Conservation (phyloP, 2,113 vertebrate genomes). For the Poecile atricapillus region DNA sequence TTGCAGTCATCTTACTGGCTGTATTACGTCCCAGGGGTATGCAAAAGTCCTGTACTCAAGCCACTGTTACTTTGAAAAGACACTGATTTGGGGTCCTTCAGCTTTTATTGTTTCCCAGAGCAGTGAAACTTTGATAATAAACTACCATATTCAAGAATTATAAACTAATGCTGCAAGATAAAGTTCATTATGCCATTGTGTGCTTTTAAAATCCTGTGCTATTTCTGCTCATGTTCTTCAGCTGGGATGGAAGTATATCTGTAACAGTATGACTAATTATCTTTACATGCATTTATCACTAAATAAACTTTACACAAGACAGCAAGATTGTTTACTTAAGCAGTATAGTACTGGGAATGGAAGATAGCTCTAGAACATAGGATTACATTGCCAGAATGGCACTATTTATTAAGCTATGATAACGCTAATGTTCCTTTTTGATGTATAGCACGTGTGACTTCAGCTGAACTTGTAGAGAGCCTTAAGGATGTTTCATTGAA, state of each 20-base stretch:
- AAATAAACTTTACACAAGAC: conserved; percentile 83
- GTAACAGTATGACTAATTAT: conserved; percentile 67
- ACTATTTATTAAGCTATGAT: conserved; percentile 84
- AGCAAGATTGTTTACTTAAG: conserved; percentile 82
- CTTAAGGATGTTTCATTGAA: conserved; percentile 86
- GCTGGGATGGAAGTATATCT: conserved; percentile 20
- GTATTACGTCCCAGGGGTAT: neutral
- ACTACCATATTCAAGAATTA: neutral
- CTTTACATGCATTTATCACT: conserved; percentile 71
- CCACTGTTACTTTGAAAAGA: neutral
- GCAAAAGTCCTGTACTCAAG: neutral
- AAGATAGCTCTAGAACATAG: conserved; percentile 77
- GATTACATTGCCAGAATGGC: conserved; percentile 75
- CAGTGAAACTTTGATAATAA: neutral
- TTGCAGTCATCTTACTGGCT: neutral
- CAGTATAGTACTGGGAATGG: conserved; percentile 73
- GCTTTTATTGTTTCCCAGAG: neutral
- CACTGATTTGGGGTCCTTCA: neutral
- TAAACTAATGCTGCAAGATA: neutral
- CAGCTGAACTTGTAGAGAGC: conserved; percentile 83
- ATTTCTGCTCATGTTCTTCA: conserved; percentile 6
- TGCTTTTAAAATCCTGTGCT: conserved; percentile 46
- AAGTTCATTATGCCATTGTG: neutral
- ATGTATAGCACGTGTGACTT: conserved; percentile 81
- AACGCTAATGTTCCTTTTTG: conserved; percentile 80